Evolutionary conservation across 2,888 invertebrate genomes (phyloP), one percentile per base, ranked within the genome.

Genomic region (Pandemis heparana): DNA sequence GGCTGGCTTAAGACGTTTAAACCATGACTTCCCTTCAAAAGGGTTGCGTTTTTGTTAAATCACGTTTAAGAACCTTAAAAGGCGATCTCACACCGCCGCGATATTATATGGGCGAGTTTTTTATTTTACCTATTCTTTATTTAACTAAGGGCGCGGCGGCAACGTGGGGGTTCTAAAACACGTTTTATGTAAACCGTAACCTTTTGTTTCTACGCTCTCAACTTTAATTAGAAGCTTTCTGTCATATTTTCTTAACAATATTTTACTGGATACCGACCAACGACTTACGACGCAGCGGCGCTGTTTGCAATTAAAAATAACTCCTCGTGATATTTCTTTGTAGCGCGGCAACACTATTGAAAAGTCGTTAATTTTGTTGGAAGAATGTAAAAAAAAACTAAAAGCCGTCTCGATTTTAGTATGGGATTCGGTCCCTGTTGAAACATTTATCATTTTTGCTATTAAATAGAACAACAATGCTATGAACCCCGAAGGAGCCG

Each of bases 391-490:
- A 73, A 72, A 64, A 73, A 69, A 64, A 51, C 77, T 73, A 75
- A 79, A 80, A 80, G 78, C 76, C 78, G 79, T 81, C 81, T 72
- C 68, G 77, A 85, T 84, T 85, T 85, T 81, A 84, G 83, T 82
- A 85, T 82, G 80, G 81, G 79, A 83, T 84, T 83, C 79, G 74
- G 81, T 90, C 91, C 89, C 91, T 77, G 83, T 83, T 85, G 90
- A 84, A 83, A 84, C 93, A 94, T 94, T 94, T 92, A 93, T 94
- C 94, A 94, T 94, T 92, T 94, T 91, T 87, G 92, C 92, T 90
- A 93, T 94, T 93, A 93, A 92, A 88, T 79, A 80, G 84, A 88
- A 85, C 88, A 90, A 92, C 90, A 93, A 92, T 90, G 87, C 86
- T 80, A 78, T 79, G 84, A 87, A 89, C 88, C 92, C 91, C 90